Base-by-base conservation (phyloP, 2,888 invertebrate genomes). In the Melanotus villosus region DNA sequence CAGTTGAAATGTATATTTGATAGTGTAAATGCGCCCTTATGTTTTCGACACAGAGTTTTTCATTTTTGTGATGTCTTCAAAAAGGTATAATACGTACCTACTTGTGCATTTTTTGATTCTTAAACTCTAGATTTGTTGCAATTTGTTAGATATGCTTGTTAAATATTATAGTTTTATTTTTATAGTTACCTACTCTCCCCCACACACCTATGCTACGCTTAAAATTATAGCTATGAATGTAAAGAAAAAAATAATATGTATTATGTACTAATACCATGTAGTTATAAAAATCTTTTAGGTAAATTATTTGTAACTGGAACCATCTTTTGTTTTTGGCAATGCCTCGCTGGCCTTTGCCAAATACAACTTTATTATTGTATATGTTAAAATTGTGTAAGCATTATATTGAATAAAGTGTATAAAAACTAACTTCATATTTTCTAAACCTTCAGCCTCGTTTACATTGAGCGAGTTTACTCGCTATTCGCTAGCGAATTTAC, bases 151-250 rank as follows among this genome's bases (percentile, higher is more conserved):
- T 23, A 68, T 75, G 79, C 79, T 80, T 79, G 78, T 80, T 79
- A 78, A 78, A 77, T 74, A 71, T 76, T 73, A 71, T 73, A 78
- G 75, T 75, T 80, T 79, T 80, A 80, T 81, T 80, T 80, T 80
- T 81, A 77, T 81, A 81, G 79, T 79, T 78, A 79, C 71, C 63
- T 68, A 70, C 63, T 54, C 68, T 70, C 72, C 72, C 72, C 75
- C 74, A 52, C 72, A 80, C 78, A 81, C 79, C 78, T 77, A 75
- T 74, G 80, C 82, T 81, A 80, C 77, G 81, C 82, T 80, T 81
- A 80, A 68, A 26, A 77, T 70, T 78, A 79, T 78, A 78, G 82
- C 82, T 82, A 81, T 82, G 76, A 80, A 80, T 83, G 82, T 83
- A 82, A 79, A 80, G 21, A 81, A 79, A 79, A 66, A 68, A 62